phyloP scores from a whole-genome alignment of 1,140 invertebrate species.

The Tyrophagus putrescentiae region DNA sequence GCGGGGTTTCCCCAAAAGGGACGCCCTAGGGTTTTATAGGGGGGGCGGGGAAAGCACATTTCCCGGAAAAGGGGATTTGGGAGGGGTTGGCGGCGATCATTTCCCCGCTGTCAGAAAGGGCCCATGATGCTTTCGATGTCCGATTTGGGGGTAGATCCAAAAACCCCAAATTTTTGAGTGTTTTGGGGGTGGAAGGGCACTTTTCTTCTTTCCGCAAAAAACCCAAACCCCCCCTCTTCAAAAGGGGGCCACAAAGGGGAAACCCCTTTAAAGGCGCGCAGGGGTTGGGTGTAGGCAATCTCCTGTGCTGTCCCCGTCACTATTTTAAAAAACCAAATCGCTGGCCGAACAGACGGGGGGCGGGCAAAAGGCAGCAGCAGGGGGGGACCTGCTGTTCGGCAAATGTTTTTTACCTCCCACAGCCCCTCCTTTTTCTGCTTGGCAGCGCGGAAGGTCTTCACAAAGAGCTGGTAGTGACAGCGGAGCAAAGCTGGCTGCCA shows the following conservation, averaged over 20 bases:
- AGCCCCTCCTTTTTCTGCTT: too few relatives aligned
- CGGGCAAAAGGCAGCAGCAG: slow-evolving; percentile 44
- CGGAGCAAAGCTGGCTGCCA: background rate
- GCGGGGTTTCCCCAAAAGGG: slow-evolving; percentile 88
- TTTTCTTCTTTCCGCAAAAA: too few relatives aligned
- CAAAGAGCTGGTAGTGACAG: slow-evolving; percentile 10
- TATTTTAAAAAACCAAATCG: slow-evolving; percentile 62
- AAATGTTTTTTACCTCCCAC: too few relatives aligned
- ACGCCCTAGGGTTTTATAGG: slow-evolving; percentile 82
- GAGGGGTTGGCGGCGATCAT: slow-evolving; percentile 59
- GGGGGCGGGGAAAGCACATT: slow-evolving; percentile 83
- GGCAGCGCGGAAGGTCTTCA: background rate
- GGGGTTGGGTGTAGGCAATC: slow-evolving; percentile 59
- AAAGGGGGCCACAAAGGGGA: slow-evolving; percentile 1
- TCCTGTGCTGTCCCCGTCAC: slow-evolving; percentile 81
- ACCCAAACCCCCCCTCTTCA: background rate
- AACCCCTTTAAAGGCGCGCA: slow-evolving; percentile 48
- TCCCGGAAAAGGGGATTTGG: slow-evolving; percentile 71
- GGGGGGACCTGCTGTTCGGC: slow-evolving; percentile 29
- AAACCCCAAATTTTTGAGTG: too few relatives aligned
- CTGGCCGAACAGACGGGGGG: slow-evolving; percentile 59
- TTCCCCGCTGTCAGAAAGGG: slow-evolving; percentile 34
- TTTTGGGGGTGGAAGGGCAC: too few relatives aligned
- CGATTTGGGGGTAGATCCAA: too few relatives aligned
- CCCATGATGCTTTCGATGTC: too few relatives aligned